phyloP scores from a whole-genome alignment of 2,797 vertebrate genomes.

The Anableps anableps region DNA sequence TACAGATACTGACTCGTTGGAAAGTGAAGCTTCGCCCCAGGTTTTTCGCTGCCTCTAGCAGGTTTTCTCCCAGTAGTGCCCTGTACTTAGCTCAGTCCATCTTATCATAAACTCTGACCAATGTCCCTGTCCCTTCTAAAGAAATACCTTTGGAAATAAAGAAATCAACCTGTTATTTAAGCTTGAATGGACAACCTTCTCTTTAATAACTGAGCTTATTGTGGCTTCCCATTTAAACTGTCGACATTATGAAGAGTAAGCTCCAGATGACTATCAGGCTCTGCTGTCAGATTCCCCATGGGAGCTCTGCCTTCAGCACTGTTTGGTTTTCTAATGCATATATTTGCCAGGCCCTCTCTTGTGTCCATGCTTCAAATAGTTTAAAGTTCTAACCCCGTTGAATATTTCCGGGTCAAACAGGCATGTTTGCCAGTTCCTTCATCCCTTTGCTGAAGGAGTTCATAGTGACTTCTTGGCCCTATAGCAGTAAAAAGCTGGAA shows the following conservation, averaged over 20 bases:
- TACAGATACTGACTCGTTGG: neutral
- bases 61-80: neutral
- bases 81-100: neutral
- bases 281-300: constrained; percentile 83
- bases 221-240: constrained; percentile 67
- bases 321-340: constrained; percentile 80
- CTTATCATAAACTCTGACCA: constrained; percentile 21
- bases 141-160: neutral
- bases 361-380: constrained; percentile 66
- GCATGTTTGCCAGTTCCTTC: constrained; percentile 67
- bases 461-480: constrained; percentile 52
- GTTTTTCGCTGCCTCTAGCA: neutral
- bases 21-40: neutral
- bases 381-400: constrained; percentile 44
- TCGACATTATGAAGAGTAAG: constrained; percentile 43
- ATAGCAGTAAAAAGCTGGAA: constrained; percentile 53
- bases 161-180: constrained; percentile 19
- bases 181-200: constrained; percentile 30
- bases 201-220: constrained; percentile 71
- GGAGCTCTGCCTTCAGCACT: constrained; percentile 73
- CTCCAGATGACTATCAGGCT: constrained; percentile 65
- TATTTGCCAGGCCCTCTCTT: constrained; percentile 67
- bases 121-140: neutral
- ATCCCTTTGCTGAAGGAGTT: constrained; percentile 64
- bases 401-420: constrained; percentile 78